These are phyloP conservation scores for Allophyes oxyacanthae DNA, from an alignment of 2,888 invertebrate genomes.

Conservation along the genomic window DNA sequence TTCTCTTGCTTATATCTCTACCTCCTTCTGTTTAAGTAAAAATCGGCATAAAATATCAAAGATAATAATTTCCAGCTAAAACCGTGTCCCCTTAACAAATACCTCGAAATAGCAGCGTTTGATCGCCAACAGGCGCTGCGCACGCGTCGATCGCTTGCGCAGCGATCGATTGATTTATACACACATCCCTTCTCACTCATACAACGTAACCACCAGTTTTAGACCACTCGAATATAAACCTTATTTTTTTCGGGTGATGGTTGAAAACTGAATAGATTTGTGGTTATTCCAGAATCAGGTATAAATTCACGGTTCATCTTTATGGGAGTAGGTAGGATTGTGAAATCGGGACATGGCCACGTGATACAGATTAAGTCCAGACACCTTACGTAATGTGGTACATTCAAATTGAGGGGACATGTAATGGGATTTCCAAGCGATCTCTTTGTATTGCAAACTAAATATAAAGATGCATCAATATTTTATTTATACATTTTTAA, in stretches of 20 bases:
- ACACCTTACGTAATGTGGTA: slow-evolving; percentile 60
- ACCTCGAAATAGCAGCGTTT: slow-evolving; percentile 77
- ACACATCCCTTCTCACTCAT: slow-evolving; percentile 60
- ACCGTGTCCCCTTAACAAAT: slow-evolving; percentile 70
- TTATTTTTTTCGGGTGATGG: rapidly evolving
- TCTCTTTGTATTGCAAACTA: slow-evolving; percentile 34
- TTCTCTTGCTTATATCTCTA: too few relatives aligned
- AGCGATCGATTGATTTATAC: slow-evolving; percentile 86
- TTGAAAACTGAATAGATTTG: background rate
- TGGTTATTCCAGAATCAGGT: slow-evolving; percentile 47
- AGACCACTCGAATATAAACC: slow-evolving; percentile 8
- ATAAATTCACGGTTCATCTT: slow-evolving; percentile 55
- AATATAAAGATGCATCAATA: slow-evolving; percentile 25
- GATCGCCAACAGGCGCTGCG: slow-evolving; percentile 80
- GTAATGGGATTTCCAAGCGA: slow-evolving; percentile 11
- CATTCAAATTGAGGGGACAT: slow-evolving; percentile 44
- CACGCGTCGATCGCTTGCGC: slow-evolving; percentile 73
- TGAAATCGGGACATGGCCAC: slow-evolving; percentile 65
- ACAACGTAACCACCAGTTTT: slow-evolving; percentile 30
- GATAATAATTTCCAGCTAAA: slow-evolving; percentile 47
- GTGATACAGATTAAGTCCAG: slow-evolving; percentile 62
- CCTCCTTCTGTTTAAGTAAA: slow-evolving; percentile 9
- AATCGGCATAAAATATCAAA: slow-evolving; percentile 36
- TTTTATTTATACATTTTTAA: background rate
- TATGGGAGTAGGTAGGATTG: slow-evolving; percentile 64